phyloP scores from a whole-genome alignment of 2,888 invertebrate genomes.

The Crocallis elinguaria region DNA sequence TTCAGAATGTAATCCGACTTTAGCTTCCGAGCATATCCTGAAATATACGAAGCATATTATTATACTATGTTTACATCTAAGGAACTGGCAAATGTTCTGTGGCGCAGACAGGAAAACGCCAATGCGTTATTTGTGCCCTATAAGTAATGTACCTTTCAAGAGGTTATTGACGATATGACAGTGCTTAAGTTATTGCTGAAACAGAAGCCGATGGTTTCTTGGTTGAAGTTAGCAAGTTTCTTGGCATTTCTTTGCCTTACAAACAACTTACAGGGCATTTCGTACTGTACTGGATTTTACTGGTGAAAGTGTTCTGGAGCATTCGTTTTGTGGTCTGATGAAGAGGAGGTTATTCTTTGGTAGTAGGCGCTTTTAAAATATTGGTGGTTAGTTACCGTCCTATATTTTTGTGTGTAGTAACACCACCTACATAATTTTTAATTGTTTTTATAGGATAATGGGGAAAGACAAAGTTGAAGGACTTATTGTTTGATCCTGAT shows the following conservation, averaged over 20 bases:
- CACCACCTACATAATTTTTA: too few species aligned
- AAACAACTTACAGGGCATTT: too few species aligned
- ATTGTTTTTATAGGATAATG: too few species aligned
- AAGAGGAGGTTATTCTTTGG: too few species aligned
- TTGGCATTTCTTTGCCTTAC: neutral
- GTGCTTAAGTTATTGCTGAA: slow-evolving; percentile 30
- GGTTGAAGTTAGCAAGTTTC: neutral
- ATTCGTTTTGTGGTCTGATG: neutral
- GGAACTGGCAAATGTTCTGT: slow-evolving; percentile 1
- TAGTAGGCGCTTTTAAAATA: too few species aligned
- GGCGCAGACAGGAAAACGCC: slow-evolving; percentile 12
- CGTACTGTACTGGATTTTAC: neutral
- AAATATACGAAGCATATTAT: too few species aligned
- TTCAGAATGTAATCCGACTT: slow-evolving; percentile 10
- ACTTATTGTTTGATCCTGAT: too few species aligned
- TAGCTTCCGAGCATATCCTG: too few species aligned
- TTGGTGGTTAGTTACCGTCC: too few species aligned
- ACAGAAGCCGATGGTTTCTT: slow-evolving; percentile 27
- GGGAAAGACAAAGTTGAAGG: too few species aligned
- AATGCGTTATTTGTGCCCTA: slow-evolving; percentile 32
- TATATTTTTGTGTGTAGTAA: too few species aligned
- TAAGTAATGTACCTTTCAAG: slow-evolving; percentile 37
- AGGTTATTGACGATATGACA: slow-evolving; percentile 38
- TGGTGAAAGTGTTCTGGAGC: slow-evolving; percentile 1
- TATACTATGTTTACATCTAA: slow-evolving; percentile 2